Evolutionary conservation across 2,888 invertebrate genomes (phyloP), one percentile per base, ranked within the genome.

Genomic region (Crocallis elinguaria): DNA sequence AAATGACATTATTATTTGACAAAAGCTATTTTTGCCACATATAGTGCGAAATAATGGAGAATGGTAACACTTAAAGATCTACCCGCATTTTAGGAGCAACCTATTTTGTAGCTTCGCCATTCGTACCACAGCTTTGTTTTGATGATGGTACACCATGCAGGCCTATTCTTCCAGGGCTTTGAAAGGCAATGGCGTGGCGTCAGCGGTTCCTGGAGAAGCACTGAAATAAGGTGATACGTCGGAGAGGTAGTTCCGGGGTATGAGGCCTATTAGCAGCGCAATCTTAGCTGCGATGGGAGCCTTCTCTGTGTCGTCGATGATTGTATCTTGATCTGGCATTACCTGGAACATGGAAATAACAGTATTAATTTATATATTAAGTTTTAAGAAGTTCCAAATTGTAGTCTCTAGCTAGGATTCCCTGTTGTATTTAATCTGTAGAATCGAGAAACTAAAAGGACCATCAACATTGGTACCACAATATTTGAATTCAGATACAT

Each of bases 291-390:
- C 92, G 44, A 94, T 89, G 1, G 93, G 88, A 0, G 92, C 83
- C 55, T 93, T 93, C 43, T 90, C 84, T 62, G 86, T 84, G 7
- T 84, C 86, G 53, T 87, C 86, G 23, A 92, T 79, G 57, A 92
- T 92, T 29, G 88, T 88, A 55, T 95, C 94, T 61, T 94, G 94
- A 80, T 97, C 96, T 6, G 96, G 97, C 95, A 96, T 96, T 84
- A 97, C 93, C 94, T 95, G 73, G 6, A 51, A 45, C 9, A 44
- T 9, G 23, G 19, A 30, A 14, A 44, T 29, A n/a, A n/a, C n/a
- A n/a, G n/a, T n/a, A n/a, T n/a, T n/a, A n/a, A n/a, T 39, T 6
- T 19, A 19, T 19, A 19, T 4, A 19, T 4, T 5, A 19, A 19
- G 5, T 4, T 5, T 4, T 19, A 19, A 19, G 5, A 4, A 19